Conservation (phyloP, 2,888 invertebrate genomes). For the Mactromeris polynyma region DNA sequence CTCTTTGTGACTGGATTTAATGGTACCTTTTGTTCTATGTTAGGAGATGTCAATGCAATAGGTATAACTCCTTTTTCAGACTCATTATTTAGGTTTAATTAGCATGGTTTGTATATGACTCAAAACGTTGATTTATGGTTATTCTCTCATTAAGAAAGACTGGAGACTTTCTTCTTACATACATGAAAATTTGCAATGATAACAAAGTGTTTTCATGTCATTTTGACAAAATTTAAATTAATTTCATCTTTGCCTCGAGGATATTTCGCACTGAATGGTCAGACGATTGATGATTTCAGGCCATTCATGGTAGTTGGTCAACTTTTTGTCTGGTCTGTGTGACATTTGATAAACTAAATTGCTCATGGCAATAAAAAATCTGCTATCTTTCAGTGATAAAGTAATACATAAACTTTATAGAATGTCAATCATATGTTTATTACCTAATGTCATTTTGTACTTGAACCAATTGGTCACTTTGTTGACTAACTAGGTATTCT, state of each 20-base stretch:
- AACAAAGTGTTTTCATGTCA: conserved; percentile 24
- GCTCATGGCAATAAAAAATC: conserved; percentile 32
- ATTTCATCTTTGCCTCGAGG: conserved; percentile 7
- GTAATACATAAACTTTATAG: neutral
- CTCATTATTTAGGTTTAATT: no score
- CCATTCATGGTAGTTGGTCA: conserved; percentile 19
- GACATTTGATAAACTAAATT: conserved; percentile 34
- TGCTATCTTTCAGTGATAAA: neutral
- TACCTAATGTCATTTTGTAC: neutral
- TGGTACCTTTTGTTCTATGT: no score
- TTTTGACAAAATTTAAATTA: conserved; percentile 19
- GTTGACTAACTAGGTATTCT: no score
- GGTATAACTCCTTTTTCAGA: no score
- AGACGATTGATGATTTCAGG: neutral
- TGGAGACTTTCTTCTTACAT: conserved; percentile 3
- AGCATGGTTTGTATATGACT: no score
- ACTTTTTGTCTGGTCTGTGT: conserved; percentile 22
- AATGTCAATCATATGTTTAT: neutral
- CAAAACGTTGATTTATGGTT: no score
- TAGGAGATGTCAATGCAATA: no score
- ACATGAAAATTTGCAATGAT: neutral
- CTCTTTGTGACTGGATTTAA: no score
- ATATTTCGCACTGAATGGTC: conserved; percentile 6
- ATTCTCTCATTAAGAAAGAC: neutral
- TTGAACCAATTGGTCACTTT: no score